phyloP scores from a whole-genome alignment of 1,140 invertebrate genomes.

The Vanessa atalanta region DNA sequence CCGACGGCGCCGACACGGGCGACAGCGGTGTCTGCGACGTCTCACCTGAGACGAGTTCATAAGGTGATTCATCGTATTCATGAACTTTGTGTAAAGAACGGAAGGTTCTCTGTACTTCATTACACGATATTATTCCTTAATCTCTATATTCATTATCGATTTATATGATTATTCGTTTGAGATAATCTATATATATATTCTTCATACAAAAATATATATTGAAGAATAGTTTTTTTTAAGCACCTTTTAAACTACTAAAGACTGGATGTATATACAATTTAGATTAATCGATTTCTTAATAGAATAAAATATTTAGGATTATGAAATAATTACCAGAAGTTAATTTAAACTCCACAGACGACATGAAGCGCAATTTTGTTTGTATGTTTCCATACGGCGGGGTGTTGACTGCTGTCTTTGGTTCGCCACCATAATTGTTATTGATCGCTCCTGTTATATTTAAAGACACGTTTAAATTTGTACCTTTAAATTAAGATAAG shows the following conservation, averaged over 20 bases:
- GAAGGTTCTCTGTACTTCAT: no score
- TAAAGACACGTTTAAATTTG: neutral
- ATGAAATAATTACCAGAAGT: constrained; percentile 83
- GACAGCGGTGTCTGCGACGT: constrained; percentile 87
- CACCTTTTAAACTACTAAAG: no score
- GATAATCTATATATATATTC: no score
- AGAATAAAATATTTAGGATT: neutral
- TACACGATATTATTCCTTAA: no score
- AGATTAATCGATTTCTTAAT: neutral
- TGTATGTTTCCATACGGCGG: constrained; percentile 62
- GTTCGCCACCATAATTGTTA: constrained; percentile 49
- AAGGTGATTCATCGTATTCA: no score
- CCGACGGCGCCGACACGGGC: constrained; percentile 86
- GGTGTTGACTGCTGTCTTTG: constrained; percentile 51
- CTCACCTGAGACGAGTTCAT: constrained; percentile 80
- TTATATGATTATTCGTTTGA: no score
- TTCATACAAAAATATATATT: no score
- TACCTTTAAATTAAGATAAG: neutral
- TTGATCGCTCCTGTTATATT: constrained; percentile 47
- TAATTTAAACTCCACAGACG: constrained; percentile 87
- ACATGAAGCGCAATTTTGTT: constrained; percentile 89
- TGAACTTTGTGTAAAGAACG: no score
- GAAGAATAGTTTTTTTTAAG: no score
- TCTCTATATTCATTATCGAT: no score
- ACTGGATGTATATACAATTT: no score